Base-by-base conservation (phyloP, 2,797 vertebrate genomes). In the Mormyrus proboscirostris region DNA sequence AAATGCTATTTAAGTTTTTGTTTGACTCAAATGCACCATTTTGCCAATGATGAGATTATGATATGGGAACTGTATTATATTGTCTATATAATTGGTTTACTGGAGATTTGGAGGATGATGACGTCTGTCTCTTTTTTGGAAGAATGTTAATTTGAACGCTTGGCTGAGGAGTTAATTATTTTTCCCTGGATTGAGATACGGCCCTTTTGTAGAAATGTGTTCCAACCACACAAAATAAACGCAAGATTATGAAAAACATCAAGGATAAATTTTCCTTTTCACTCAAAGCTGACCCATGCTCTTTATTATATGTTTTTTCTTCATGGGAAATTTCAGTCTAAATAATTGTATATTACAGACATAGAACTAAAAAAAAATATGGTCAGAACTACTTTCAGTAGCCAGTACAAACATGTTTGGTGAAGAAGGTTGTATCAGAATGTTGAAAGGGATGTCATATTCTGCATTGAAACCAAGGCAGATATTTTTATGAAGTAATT, bases 21-120 rank as follows among this genome's bases (percentile, higher is more conserved):
- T 59, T 85, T 51, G 25, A 83, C 50, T 33, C 14, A 90, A 62
- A 91, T 44, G 25, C 29, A 0, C 90, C 89, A 62, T 88, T 93
- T 92, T 94, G 93, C 91, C 93, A 92, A 91, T 90, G 29, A 84
- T 84, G 82, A 84, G 82, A 84, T 84, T 84, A 50, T 51, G 82
- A 91, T 92, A 91, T 90, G n/a, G 87, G 62, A 16, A 90, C 90
- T 92, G 91, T 92, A 92, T 41, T n/a, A 62, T 59, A 84, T 62
- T 8, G 4, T 84, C 29, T 84, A 25, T 25, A 59, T 57, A 57
- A 41, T 41, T 87, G 51, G 29, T 57, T 87, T 87, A 33, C 29
- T 19, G 29, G 25, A 55, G 22, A 53, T 33, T 51, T 51, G 14
- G 50, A 51, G 50, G 4, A 86, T 53, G 38, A 38, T 59, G 51